phyloP scores from a whole-genome alignment of 2,888 invertebrate genomes.

The Amphipyra tragopoginis region DNA sequence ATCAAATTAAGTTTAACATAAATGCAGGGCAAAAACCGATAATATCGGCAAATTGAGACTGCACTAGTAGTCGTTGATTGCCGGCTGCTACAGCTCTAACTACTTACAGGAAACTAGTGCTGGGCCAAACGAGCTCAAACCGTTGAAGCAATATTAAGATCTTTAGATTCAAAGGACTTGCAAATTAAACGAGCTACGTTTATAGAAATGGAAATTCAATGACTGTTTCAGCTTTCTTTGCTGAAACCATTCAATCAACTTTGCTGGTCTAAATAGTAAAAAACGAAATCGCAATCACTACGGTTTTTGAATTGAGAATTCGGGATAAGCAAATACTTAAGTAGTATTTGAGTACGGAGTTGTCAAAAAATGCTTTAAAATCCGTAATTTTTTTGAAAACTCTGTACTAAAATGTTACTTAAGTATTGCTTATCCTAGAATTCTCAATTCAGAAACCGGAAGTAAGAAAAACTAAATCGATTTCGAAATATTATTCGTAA shows the following conservation, averaged over 20 bases:
- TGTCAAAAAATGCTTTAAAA: too few species aligned
- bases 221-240: neutral
- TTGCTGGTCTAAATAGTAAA: neutral
- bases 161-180: conserved; percentile 19
- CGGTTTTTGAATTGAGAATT: too few species aligned
- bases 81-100: conserved; percentile 31
- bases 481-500: neutral
- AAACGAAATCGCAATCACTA: neutral
- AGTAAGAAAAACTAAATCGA: neutral
- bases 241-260: neutral
- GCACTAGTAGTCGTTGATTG: conserved; percentile 35
- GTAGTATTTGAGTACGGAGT: too few species aligned
- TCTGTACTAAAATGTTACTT: too few species aligned
- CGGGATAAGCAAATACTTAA: too few species aligned
- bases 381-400: too few species aligned
- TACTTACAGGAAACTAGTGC: conserved; percentile 32
- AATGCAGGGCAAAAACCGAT: conserved; percentile 45
- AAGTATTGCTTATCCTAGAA: too few species aligned
- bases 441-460: too few species aligned
- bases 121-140: conserved; percentile 22
- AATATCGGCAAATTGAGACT: conserved; percentile 45
- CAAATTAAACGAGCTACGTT: conserved; percentile 29
- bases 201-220: conserved; percentile 15
- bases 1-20: conserved; percentile 21
- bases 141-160: conserved; percentile 26